Evolutionary conservation across 2,888 invertebrate species (phyloP).

Genomic region (Caenorhabditis uteleia): DNA sequence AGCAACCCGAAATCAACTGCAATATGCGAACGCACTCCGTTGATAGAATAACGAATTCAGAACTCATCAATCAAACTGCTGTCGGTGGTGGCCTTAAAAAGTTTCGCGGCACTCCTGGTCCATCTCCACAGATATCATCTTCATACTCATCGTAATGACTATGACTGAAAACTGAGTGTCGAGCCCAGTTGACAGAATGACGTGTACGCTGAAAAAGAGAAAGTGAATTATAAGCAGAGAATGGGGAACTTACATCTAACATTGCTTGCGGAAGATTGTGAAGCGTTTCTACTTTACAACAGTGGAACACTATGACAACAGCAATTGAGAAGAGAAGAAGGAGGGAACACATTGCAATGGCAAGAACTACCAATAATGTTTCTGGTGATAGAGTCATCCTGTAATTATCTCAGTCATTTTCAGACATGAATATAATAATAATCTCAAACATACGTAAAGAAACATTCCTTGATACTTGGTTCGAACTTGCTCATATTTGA

Average conservation of each 20-base stretch:
- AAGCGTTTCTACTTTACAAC: conserved; percentile 42
- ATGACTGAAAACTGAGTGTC: conserved; percentile 48
- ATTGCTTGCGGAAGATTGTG: conserved; percentile 41
- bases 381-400: conserved; percentile 48
- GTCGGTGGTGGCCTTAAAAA: conserved; percentile 24
- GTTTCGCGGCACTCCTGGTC: not conserved
- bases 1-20: not conserved
- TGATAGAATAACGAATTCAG: not conserved
- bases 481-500: no score
- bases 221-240: not conserved
- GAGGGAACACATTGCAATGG: conserved; percentile 51
- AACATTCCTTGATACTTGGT: conserved; percentile 18
- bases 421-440: no score
- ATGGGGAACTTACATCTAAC: conserved; percentile 22
- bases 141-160: conserved; percentile 29
- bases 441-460: conserved; percentile 36
- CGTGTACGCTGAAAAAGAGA: conserved; percentile 43
- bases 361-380: conserved; percentile 41
- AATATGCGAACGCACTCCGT: not conserved
- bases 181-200: conserved; percentile 47
- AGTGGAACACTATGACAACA: conserved; percentile 47
- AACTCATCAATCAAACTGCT: conserved; percentile 16
- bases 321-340: conserved; percentile 45
- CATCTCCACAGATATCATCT: conserved; percentile 13
- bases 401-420: no score